A percentile compares a stretch with the other conserved stretches of the same genome.
These are phyloP conservation scores for Drosophila tripunctata DNA, from an alignment of 2,888 invertebrate genomes.

Conservation along the genomic window DNA sequence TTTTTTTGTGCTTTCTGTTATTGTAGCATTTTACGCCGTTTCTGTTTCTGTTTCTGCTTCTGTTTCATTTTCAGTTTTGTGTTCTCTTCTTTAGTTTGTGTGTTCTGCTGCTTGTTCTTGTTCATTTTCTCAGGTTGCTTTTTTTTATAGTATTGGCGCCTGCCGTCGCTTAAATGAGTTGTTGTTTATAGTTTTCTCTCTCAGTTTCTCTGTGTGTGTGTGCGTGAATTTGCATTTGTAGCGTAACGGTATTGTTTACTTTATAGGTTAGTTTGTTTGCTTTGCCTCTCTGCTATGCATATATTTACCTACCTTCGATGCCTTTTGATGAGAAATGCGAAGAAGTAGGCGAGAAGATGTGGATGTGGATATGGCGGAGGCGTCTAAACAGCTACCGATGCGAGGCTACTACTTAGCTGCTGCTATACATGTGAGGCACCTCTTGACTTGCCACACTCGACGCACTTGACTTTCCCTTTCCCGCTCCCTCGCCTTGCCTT, in stretches of 20 bases:
- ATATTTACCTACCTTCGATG: slow-evolving; percentile 75
- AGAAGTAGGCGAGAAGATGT: slow-evolving; percentile 15
- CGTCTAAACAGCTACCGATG: too few relatives aligned
- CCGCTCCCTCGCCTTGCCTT: background rate
- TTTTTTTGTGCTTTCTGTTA: slow-evolving; percentile 7
- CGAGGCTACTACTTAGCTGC: too few relatives aligned
- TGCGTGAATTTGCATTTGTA: slow-evolving; percentile 75
- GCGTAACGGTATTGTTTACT: slow-evolving; percentile 76
- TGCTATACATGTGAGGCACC: too few relatives aligned
- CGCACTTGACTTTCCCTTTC: slow-evolving; percentile 56
- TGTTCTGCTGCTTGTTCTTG: slow-evolving; percentile 28
- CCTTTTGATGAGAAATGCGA: too few relatives aligned
- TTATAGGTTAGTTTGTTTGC: slow-evolving; percentile 74
- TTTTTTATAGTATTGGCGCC: slow-evolving; percentile 45
- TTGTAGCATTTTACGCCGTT: slow-evolving; percentile 3
- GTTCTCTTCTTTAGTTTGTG: background rate
- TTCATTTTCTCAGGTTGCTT: slow-evolving; percentile 25
- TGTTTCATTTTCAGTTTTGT: slow-evolving; percentile 13
- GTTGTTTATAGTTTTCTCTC: slow-evolving; percentile 57
- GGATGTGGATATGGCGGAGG: background rate
- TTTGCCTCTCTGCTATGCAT: slow-evolving; percentile 26
- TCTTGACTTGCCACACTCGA: slow-evolving; percentile 48
- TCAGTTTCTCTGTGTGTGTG: slow-evolving; percentile 12
- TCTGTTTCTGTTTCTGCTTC: slow-evolving; percentile 6
- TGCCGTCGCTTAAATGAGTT: slow-evolving; percentile 70